Base-by-base conservation (phyloP, 2,888 invertebrate species). In the Trypoxylon attenuatum region DNA sequence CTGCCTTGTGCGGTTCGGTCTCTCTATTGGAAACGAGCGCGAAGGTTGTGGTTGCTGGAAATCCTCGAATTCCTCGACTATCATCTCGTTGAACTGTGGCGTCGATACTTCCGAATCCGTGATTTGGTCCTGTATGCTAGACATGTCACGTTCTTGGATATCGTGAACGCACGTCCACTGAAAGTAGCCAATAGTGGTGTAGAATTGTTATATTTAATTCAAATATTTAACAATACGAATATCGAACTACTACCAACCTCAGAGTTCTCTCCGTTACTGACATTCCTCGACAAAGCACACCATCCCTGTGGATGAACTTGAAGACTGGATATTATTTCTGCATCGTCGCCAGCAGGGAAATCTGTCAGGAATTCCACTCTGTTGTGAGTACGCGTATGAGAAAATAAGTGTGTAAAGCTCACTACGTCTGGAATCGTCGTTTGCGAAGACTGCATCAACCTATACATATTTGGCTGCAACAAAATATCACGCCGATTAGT, bases 101-200 rank as follows among this genome's bases (percentile, higher is more conserved):
- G 76, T n/a, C 8, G 73, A 27, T 4, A 78, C 77, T 10, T 77
- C 81, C 2, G 56, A 69, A 16, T 79, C 79, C 52, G 81, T 82
- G 5, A 73, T 38, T 2, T 80, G 80, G 0, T 88, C 87, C 33
- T 85, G 82, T 22, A 87, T 87, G 15, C 89, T 89, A 10, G 87
- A 82, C 6, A 84, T 80, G 3, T 89, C 89, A 55, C 86, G 87
- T 41, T 93, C 92, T 88, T 96, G 96, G 71, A 98, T 96, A 84
- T 97, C 96, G 88, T 98, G 97, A 53, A 98, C 92, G 83, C 96
- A 95, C 5, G 96, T 96, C 96, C 96, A 97, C 93, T 95, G 87
- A n/a, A 25, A 50, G n/a, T n/a, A n/a, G n/a, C n/a, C n/a, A n/a
- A n/a, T n/a, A n/a, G n/a, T n/a, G n/a, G n/a, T n/a, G n/a, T n/a